A percentile compares a stretch with the other conserved stretches of the same genome.
Conservation (phyloP, 2,113 vertebrate genomes). For the Catharus minimus region DNA sequence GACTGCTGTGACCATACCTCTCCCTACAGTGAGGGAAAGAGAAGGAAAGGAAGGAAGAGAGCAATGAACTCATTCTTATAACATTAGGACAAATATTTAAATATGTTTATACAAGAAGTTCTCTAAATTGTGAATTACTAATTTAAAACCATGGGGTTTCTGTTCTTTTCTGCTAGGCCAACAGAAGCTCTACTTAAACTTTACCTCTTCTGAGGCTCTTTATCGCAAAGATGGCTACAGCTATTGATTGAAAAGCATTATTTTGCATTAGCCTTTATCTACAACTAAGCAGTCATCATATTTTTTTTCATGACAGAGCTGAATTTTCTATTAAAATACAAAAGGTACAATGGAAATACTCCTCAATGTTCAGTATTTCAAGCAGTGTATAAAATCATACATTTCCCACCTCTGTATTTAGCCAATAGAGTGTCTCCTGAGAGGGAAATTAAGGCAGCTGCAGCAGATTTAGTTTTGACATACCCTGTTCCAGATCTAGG, state of each 20-base stretch:
- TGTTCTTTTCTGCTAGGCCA: background rate
- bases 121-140: background rate
- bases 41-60: background rate
- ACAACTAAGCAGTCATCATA: background rate
- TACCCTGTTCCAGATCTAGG: conserved; percentile 64
- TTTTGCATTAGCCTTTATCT: background rate
- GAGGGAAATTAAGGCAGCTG: conserved; percentile 75
- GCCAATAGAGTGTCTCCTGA: conserved; percentile 75
- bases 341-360: background rate
- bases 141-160: background rate
- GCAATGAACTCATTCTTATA: background rate
- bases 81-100: background rate
- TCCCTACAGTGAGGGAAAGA: background rate
- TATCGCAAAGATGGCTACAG: background rate
- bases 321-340: background rate
- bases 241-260: background rate
- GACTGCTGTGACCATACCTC: background rate
- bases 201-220: background rate
- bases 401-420: conserved; percentile 81
- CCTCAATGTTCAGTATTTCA: background rate
- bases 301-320: background rate
- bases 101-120: background rate
- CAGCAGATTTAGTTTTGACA: conserved; percentile 66
- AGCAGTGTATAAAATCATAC: background rate
- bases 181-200: background rate